Base-by-base conservation (phyloP, 2,113 vertebrate genomes). In the Macheiramphus alcinus region DNA sequence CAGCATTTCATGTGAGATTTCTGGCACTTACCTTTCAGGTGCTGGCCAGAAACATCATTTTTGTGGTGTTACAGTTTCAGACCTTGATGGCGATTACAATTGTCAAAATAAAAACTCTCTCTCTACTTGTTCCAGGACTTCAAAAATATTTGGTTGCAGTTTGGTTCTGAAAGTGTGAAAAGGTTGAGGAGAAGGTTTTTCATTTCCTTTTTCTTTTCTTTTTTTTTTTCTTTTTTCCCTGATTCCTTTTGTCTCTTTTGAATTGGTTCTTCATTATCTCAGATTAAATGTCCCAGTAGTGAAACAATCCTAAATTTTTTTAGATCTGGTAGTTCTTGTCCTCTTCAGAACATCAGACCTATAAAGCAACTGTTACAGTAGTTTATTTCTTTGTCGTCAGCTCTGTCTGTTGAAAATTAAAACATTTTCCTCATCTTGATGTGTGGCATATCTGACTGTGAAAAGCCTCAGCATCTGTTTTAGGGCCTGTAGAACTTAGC, bases 361-460 rank as follows among this genome's bases (percentile, higher is more conserved):
- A 84, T 45, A 88, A 83, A 88, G 61, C 72, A 84, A 93, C 90
- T 91, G 94, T 90, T 94, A 86, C 88, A 97, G 97, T 97, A 94
- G 97, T 95, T 94, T 92, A 93, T 78, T 86, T 90, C 96, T 93
- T 96, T 95, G 73, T 88, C 48, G 0, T 81, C 92, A 94, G 63
- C 90, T 88, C 94, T 97, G 96, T 88, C 97, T 98, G 96, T 90
- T 97, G 94, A 95, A 95, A 96, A 98, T 98, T 97, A 98, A 94
- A 90, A 95, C 93, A 94, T 96, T 98, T 97, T 97, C 90, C 93
- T 96, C 88, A 58, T 92, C 93, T 93, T 92, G 75, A 97, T 97
- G 95, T 97, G 94, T 97, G 97, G 96, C 96, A 97, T 97, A 98
- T 98, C 97, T 98, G 90, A 94, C 96, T 95, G 85, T 91, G 93